phyloP scores from a whole-genome alignment of 2,113 vertebrate genomes.

The Anseranas semipalmata region DNA sequence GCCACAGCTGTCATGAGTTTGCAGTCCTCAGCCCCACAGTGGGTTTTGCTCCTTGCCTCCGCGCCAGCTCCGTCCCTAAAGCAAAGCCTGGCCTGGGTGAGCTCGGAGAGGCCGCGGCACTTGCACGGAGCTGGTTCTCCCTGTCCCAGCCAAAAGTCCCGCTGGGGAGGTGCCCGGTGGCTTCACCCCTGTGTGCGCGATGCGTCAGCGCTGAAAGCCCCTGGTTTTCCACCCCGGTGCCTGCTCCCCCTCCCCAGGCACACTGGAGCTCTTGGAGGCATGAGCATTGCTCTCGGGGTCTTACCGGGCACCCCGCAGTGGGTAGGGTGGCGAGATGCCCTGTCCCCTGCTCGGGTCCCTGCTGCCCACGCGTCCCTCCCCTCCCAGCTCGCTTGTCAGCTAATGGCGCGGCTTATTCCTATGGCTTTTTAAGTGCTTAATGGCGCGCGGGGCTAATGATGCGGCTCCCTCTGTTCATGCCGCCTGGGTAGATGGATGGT shows the following conservation, averaged over 20 bases:
- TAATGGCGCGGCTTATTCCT: slow-evolving; percentile 57
- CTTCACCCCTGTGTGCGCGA: neutral
- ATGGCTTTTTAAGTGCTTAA: slow-evolving; percentile 70
- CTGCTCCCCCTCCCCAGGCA: accelerated
- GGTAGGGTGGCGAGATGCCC: neutral
- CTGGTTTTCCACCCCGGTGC: slow-evolving; percentile 6
- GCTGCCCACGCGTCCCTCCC: neutral
- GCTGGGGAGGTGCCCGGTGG: neutral
- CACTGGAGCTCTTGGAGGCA: neutral
- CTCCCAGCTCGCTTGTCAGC: slow-evolving; percentile 33
- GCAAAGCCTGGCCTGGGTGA: neutral
- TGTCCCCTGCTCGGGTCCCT: accelerated
- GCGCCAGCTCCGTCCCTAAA: neutral
- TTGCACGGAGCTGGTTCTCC: neutral
- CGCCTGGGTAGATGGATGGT: neutral
- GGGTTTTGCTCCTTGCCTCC: neutral
- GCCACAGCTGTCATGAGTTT: neutral
- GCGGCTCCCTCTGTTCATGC: slow-evolving; percentile 11
- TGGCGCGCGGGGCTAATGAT: slow-evolving; percentile 50
- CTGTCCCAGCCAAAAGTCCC: neutral
- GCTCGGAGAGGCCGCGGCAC: accelerated
- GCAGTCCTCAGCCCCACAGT: neutral
- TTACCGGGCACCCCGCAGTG: accelerated
- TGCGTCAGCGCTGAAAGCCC: slow-evolving; percentile 42
- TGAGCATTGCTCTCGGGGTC: neutral